These are phyloP conservation scores for Menura novaehollandiae DNA, from an alignment of 2,113 vertebrate genomes.

Conservation along the genomic window DNA sequence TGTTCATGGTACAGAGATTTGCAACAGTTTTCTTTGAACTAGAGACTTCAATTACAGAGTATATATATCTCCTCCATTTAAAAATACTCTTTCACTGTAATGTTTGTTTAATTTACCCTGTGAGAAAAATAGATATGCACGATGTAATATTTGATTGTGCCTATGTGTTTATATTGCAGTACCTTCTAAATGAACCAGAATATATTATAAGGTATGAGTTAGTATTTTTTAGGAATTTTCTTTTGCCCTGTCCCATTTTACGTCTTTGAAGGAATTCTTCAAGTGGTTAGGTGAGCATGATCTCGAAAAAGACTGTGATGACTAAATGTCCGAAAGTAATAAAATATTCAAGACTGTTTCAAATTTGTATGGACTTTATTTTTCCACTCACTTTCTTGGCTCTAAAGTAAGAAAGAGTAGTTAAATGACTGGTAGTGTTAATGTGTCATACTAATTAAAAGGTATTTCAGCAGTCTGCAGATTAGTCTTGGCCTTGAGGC, in stretches of 20 bases:
- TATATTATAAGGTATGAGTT: not conserved
- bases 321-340: not conserved
- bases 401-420: not conserved
- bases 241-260: not conserved
- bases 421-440: slow-evolving; percentile 37
- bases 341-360: slow-evolving; percentile 20
- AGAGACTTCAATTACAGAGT: not conserved
- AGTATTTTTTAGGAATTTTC: not conserved
- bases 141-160: not conserved
- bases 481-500: not conserved
- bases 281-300: not conserved
- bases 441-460: slow-evolving; percentile 20
- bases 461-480: not conserved
- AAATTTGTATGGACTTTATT: not conserved
- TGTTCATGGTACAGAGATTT: not conserved
- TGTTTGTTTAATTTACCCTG: not conserved
- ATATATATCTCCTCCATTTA: not conserved
- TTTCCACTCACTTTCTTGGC: slow-evolving; percentile 41
- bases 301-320: not conserved
- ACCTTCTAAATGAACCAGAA: not conserved
- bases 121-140: not conserved
- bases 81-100: not conserved
- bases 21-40: not conserved
- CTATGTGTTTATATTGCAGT: not conserved
- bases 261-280: not conserved